A percentile compares a stretch with the other conserved stretches of the same genome.
Conservation (phyloP, 2,888 invertebrate genomes). For the Drosophila limbata region DNA sequence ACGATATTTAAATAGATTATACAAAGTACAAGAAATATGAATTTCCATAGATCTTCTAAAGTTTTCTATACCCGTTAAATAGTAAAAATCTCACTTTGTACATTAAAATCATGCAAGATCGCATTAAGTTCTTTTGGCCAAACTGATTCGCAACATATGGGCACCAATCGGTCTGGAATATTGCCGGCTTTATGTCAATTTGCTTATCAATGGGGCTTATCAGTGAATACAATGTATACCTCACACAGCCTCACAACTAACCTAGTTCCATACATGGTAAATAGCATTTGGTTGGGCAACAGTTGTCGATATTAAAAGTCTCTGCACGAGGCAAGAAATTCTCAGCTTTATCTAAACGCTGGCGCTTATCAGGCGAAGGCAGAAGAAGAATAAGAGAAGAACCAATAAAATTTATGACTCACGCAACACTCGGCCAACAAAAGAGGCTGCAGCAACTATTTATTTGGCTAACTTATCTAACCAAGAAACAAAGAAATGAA, state of each 20-base stretch:
- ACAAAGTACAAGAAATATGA: too few relatives aligned
- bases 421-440: slow-evolving; percentile 54
- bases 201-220: slow-evolving; percentile 57
- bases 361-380: slow-evolving; percentile 72
- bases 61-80: not conserved
- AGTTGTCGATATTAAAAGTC: slow-evolving; percentile 39
- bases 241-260: slow-evolving; percentile 44
- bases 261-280: slow-evolving; percentile 45
- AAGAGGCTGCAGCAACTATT: slow-evolving; percentile 65
- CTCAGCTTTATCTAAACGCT: slow-evolving; percentile 72
- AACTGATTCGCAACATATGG: slow-evolving; percentile 1
- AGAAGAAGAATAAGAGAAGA: slow-evolving; percentile 33
- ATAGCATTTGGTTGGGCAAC: slow-evolving; percentile 42
- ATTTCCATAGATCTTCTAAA: too few relatives aligned
- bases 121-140: not conserved
- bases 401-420: slow-evolving; percentile 72
- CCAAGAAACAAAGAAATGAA: slow-evolving; percentile 15
- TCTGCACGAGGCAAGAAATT: slow-evolving; percentile 15
- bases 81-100: not conserved
- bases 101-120: not conserved
- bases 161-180: slow-evolving; percentile 47
- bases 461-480: slow-evolving; percentile 64
- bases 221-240: slow-evolving; percentile 18
- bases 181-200: slow-evolving; percentile 35
- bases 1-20: too few relatives aligned